Evolutionary conservation across 2,888 invertebrate genomes (phyloP).

Genomic region (Drosophila paranaensis): DNA sequence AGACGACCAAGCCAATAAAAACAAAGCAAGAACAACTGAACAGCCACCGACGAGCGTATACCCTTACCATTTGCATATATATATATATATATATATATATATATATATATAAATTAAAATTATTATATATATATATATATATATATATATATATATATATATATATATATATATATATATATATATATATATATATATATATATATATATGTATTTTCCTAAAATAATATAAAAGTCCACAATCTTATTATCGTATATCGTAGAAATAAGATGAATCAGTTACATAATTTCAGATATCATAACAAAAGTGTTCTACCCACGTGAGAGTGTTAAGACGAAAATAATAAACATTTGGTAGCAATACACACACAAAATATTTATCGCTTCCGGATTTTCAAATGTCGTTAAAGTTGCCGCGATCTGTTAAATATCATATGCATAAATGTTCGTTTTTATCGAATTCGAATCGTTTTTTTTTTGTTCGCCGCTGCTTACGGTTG

Average conservation of each 20-base stretch:
- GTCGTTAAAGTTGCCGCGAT: constrained; percentile 58
- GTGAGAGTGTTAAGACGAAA: neutral
- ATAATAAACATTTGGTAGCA: constrained; percentile 48
- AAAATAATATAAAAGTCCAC: no score
- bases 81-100: no score
- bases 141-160: no score
- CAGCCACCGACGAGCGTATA: neutral
- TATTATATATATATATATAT: no score
- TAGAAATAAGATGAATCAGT: no score
- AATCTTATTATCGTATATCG: no score
- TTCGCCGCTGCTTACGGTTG: constrained; percentile 68
- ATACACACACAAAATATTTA: constrained; percentile 66
- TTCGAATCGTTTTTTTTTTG: constrained; percentile 56
- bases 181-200: no score
- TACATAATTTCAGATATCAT: neutral
- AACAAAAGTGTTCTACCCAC: neutral
- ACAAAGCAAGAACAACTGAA: neutral
- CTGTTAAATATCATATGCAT: constrained; percentile 73
- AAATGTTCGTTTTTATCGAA: constrained; percentile 66
- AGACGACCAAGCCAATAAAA: constrained; percentile 2
- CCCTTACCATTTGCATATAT: neutral
- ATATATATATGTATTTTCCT: no score
- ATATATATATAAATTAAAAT: no score
- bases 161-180: no score
- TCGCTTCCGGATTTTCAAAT: constrained; percentile 77